Base-by-base conservation (phyloP, 2,888 invertebrate genomes). In the Arge pagana region DNA sequence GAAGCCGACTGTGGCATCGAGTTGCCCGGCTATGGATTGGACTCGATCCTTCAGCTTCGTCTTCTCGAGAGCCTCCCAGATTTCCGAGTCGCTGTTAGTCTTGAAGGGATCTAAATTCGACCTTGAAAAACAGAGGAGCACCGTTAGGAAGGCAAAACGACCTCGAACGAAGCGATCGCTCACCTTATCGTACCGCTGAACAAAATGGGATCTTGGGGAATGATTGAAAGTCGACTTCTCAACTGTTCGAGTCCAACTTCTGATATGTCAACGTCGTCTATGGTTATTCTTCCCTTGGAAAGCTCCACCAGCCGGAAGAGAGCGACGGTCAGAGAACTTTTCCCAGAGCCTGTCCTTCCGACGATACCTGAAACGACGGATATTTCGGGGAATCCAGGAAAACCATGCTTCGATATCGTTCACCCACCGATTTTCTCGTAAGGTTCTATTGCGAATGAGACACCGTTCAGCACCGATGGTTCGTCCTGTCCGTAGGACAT, bases 141-240 rank as follows among this genome's bases (percentile, higher is more conserved):
- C n/a, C n/a, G n/a, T n/a, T n/a, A n/a, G n/a, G n/a, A n/a, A n/a
- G n/a, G n/a, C n/a, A n/a, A n/a, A n/a, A n/a, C n/a, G 2, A 40
- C n/a, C 16, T 5, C 6, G 10, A 18, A 28, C n/a, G 18, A 30
- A 2, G 2, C 4, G n/a, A 8, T 51, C 13, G 42, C 54, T 57
- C 62, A 81, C 81, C 82, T 80, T 19, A 85, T 67, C 16, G 81
- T 81, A 31, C 84, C 83, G 21, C 79, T 79, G 65, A 85, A 85
- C 8, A 86, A 71, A 3, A 83, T 78, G 1, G 85, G 84, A 65
- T 85, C 85, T 64, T 85, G 85, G 5, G 86, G 85, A 55, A 86
- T 82, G 35, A 81, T 76, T 7, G 80, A 78, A 28, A 82, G 62
- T 37, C 72, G 71, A 23, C 75, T 78, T 41, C 85, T 74, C 11